Percentiles rank a stretch among this genome's conserved stretches.
Evolutionary conservation across 2,888 invertebrate species (phyloP).

Genomic region (Allolobophora icterica): DNA sequence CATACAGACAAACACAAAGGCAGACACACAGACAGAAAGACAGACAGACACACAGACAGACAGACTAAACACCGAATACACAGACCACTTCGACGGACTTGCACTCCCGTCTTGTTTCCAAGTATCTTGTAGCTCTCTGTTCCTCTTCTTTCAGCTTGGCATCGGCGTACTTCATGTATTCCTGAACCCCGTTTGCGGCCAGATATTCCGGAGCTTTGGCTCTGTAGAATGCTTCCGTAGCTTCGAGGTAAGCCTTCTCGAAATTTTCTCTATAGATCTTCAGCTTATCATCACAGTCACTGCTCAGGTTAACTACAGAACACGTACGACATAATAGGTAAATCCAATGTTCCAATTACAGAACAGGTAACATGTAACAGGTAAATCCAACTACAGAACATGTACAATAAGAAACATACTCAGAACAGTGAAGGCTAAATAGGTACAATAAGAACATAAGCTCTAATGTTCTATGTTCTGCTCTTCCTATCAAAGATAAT

Average conservation of each 20-base stretch:
- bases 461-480: no score
- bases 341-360: no score
- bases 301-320: constrained; percentile 87
- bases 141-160: constrained; percentile 93
- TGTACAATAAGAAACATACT: no score
- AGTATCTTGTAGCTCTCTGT: constrained; percentile 85
- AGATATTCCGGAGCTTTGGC: constrained; percentile 90
- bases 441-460: no score
- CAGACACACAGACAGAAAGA: no score
- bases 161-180: constrained; percentile 96
- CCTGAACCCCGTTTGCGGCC: constrained; percentile 85
- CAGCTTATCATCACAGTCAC: constrained; percentile 87
- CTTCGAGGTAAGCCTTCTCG: constrained; percentile 91
- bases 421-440: no score
- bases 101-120: constrained; percentile 85
- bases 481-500: no score
- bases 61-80: not conserved
- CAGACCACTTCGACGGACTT: constrained; percentile 69
- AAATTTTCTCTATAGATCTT: constrained; percentile 95
- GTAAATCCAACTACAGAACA: no score
- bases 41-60: no score
- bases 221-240: constrained; percentile 88
- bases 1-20: no score
- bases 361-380: no score
- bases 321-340: not conserved